These are phyloP conservation scores for Regulus satrapa DNA, from an alignment of 2,113 vertebrate species.

Conservation along the genomic window DNA sequence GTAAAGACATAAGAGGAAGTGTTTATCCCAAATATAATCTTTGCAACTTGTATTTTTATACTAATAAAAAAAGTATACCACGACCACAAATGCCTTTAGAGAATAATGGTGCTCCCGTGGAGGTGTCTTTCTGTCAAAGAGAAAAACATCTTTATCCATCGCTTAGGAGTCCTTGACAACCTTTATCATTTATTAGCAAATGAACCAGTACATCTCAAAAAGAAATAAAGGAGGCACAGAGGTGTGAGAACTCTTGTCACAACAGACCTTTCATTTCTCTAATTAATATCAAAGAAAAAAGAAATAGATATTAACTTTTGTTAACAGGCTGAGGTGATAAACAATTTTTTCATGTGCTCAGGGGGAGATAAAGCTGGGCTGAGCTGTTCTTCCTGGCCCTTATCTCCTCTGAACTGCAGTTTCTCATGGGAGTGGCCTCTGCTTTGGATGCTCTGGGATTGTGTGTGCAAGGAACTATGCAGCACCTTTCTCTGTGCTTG, in stretches of 20 bases:
- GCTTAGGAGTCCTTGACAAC: background rate
- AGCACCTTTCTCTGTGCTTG: fast-evolving
- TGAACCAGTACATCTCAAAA: background rate
- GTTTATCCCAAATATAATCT: background rate
- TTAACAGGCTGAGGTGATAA: background rate
- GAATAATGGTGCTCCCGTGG: background rate
- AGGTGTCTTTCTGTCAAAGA: background rate
- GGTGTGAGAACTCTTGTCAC: background rate
- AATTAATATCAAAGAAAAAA: background rate
- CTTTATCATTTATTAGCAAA: background rate
- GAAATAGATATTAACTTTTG: background rate
- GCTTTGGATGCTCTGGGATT: background rate
- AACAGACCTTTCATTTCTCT: background rate
- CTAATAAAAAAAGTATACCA: background rate
- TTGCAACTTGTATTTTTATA: background rate
- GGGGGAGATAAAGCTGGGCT: background rate
- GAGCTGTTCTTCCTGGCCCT: background rate
- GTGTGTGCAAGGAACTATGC: background rate
- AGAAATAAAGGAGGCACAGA: background rate
- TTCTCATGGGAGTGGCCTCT: background rate
- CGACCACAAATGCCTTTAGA: background rate
- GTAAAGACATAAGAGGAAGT: background rate
- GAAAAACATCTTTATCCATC: background rate
- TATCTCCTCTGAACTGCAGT: background rate
- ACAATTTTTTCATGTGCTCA: background rate